These are phyloP conservation scores for Ceyx margarethae DNA, from an alignment of 2,113 vertebrate species.

Conservation along the genomic window DNA sequence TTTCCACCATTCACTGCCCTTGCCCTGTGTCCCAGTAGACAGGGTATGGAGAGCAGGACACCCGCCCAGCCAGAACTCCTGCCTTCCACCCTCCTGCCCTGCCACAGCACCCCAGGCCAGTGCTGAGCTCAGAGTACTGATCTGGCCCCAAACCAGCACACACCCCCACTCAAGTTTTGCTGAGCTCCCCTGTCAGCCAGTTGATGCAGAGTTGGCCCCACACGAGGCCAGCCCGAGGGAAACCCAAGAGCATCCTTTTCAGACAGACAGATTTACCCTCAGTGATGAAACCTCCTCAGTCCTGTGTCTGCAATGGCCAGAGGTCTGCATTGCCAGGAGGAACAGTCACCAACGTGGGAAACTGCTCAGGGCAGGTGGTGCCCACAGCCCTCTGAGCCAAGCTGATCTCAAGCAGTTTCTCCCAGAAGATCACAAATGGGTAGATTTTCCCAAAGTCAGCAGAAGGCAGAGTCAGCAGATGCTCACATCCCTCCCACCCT, in stretches of 20 bases:
- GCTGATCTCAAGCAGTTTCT: not conserved
- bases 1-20: not conserved
- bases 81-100: not conserved
- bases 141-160: not conserved
- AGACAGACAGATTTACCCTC: not conserved
- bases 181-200: not conserved
- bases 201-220: not conserved
- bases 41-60: not conserved
- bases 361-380: not conserved
- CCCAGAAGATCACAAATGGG: not conserved
- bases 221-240: not conserved
- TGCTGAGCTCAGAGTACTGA: not conserved
- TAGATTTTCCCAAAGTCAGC: not conserved
- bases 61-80: not conserved
- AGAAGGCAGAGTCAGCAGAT: not conserved
- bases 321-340: not conserved
- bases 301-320: not conserved
- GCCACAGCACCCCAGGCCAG: not conserved
- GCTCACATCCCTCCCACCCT: not conserved
- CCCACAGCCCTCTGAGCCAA: not conserved
- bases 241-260: not conserved
- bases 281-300: not conserved
- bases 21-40: not conserved
- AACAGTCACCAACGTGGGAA: not conserved
- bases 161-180: not conserved